These are phyloP conservation scores for Monodelphis domestica DNA, from an alignment of 2,797 vertebrate species.

Conservation along the genomic window DNA sequence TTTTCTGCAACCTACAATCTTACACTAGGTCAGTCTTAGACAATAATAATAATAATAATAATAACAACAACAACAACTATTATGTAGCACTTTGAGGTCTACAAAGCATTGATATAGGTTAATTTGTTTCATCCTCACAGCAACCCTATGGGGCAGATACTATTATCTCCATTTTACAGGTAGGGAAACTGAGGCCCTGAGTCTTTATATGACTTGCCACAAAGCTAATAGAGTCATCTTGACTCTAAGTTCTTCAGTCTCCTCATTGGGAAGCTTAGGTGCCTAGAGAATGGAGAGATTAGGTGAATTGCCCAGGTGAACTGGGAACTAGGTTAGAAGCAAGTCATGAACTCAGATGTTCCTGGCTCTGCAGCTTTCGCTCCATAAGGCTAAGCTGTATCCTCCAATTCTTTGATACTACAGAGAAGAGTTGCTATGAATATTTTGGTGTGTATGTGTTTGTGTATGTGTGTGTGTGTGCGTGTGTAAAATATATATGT, in stretches of 20 bases:
- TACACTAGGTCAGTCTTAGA: not conserved
- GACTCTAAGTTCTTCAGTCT: not conserved
- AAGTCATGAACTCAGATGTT: not conserved
- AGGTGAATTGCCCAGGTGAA: not conserved
- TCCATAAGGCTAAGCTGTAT: not conserved
- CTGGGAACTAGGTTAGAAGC: not conserved
- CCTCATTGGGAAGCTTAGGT: not conserved
- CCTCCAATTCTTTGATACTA: not conserved
- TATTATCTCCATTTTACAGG: not conserved
- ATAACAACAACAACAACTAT: not conserved
- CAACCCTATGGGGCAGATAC: not conserved
- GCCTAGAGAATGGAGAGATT: not conserved
- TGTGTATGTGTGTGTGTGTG: not conserved
- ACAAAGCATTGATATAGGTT: not conserved
- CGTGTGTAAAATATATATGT: not conserved
- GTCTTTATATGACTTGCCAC: not conserved
- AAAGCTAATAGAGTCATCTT: not conserved
- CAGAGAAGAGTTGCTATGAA: not conserved
- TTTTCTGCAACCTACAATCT: not conserved
- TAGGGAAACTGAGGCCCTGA: not conserved
- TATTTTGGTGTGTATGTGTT: not conserved
- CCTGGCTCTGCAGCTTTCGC: not conserved
- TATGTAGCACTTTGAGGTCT: not conserved
- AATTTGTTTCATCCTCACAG: not conserved
- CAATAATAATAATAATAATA: too few relatives aligned